Percentiles rank a stretch among this genome's conserved stretches.
phyloP scores from a whole-genome alignment of 2,797 vertebrate species.

The Hyperoplus immaculatus region DNA sequence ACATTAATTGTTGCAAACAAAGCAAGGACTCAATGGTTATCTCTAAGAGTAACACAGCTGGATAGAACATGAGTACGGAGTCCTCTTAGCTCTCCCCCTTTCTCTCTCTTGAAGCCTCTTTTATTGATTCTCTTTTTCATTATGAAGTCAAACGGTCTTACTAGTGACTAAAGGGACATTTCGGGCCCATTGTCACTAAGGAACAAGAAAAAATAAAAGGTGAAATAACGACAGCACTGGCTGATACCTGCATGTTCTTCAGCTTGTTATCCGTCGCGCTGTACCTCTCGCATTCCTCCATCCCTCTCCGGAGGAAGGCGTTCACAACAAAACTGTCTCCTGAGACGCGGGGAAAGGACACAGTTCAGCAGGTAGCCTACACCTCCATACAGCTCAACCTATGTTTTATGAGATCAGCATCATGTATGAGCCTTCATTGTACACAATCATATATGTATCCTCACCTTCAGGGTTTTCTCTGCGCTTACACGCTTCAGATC shows the following conservation, averaged over 20 bases:
- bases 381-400: neutral
- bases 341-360: slow-evolving; percentile 53
- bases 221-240: neutral
- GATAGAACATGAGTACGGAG: neutral
- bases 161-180: neutral
- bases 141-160: neutral
- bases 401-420: neutral
- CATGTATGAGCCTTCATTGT: neutral
- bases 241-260: slow-evolving; percentile 84
- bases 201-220: too few relatives aligned
- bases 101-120: too few relatives aligned
- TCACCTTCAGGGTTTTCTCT: slow-evolving; percentile 92
- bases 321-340: slow-evolving; percentile 90
- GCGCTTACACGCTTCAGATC: slow-evolving; percentile 82
- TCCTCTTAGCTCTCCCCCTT: neutral
- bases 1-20: neutral
- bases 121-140: too few relatives aligned
- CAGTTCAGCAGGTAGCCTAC: slow-evolving; percentile 12
- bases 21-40: neutral
- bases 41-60: neutral
- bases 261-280: slow-evolving; percentile 78
- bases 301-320: slow-evolving; percentile 83
- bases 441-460: slow-evolving; percentile 32
- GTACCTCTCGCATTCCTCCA: slow-evolving; percentile 85
- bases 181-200: neutral